Percentiles rank a stretch among this genome's conserved stretches.
Evolutionary conservation across 2,888 invertebrate genomes (phyloP).

Genomic region (Microctonus aethiopoides): DNA sequence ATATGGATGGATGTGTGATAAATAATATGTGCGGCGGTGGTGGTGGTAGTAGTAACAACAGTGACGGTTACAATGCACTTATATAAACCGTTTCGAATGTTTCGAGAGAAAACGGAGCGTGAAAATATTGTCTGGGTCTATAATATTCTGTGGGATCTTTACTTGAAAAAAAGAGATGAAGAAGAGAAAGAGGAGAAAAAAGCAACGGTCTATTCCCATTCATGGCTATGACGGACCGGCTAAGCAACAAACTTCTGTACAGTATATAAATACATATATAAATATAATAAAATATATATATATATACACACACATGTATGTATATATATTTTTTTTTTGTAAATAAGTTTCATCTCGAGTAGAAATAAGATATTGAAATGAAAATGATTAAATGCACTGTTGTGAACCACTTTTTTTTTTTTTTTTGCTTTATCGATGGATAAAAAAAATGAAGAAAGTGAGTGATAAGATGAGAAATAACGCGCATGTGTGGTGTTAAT

Average conservation of each 20-base stretch:
- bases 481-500: conserved; percentile 57
- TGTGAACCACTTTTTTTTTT: conserved; percentile 47
- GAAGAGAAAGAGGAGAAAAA: background rate
- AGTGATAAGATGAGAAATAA: no score
- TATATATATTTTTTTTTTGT: conserved; percentile 46
- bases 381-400: conserved; percentile 44
- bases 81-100: background rate
- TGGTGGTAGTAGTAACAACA: background rate
- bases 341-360: conserved; percentile 54
- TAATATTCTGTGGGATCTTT: conserved; percentile 26
- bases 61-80: background rate
- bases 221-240: conserved; percentile 55
- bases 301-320: conserved; percentile 23
- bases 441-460: conserved; percentile 28
- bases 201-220: conserved; percentile 52
- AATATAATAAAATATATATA: conserved; percentile 25
- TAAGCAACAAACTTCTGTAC: conserved; percentile 47
- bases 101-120: background rate
- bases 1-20: background rate
- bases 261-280: conserved; percentile 30
- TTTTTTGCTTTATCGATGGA: conserved; percentile 54
- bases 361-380: conserved; percentile 48
- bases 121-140: background rate
- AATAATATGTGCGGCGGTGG: background rate
- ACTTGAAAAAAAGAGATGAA: background rate